Percentiles rank a stretch among this genome's conserved stretches.
These are phyloP conservation scores for Ctenoplectra terminalis DNA, from an alignment of 1,140 invertebrate genomes.

Conservation along the genomic window DNA sequence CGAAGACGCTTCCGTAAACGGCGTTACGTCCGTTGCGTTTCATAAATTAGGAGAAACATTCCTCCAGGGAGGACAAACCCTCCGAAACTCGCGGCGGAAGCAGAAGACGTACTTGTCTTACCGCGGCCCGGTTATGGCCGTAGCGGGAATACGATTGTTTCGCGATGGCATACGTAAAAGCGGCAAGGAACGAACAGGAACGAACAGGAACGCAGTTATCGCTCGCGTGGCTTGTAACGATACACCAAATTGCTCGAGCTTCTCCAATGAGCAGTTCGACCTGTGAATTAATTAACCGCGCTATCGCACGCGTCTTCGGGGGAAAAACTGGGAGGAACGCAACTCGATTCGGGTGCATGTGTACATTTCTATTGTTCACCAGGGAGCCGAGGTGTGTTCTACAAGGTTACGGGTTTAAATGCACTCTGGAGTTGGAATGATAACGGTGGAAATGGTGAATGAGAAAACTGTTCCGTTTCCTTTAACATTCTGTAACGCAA, in stretches of 20 bases:
- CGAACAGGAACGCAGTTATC: background rate
- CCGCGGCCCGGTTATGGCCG: constrained; percentile 59
- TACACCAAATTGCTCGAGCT: constrained; percentile 42
- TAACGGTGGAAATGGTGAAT: too few species aligned
- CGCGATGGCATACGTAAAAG: constrained; percentile 62
- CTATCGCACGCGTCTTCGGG: background rate
- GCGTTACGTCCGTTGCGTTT: constrained; percentile 60
- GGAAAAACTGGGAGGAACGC: background rate
- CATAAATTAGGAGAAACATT: constrained; percentile 67
- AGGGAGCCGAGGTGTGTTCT: too few species aligned
- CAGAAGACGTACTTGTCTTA: constrained; percentile 49
- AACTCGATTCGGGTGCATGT: background rate
- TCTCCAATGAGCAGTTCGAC: constrained; percentile 22
- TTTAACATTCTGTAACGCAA: too few species aligned
- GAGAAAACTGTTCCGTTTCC: too few species aligned
- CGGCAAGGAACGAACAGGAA: background rate
- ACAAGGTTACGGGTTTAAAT: background rate
- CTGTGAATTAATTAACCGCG: constrained; percentile 59
- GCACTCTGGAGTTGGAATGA: too few species aligned
- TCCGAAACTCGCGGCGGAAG: constrained; percentile 51
- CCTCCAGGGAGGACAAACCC: constrained; percentile 62
- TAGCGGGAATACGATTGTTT: constrained; percentile 69
- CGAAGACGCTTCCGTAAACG: constrained; percentile 56
- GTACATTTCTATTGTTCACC: background rate
- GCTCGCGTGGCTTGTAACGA: constrained; percentile 48